Evolutionary conservation across 1,140 invertebrate genomes (phyloP), one percentile per base, ranked within the genome.

Genomic region (Coenobita brevimanus): DNA sequence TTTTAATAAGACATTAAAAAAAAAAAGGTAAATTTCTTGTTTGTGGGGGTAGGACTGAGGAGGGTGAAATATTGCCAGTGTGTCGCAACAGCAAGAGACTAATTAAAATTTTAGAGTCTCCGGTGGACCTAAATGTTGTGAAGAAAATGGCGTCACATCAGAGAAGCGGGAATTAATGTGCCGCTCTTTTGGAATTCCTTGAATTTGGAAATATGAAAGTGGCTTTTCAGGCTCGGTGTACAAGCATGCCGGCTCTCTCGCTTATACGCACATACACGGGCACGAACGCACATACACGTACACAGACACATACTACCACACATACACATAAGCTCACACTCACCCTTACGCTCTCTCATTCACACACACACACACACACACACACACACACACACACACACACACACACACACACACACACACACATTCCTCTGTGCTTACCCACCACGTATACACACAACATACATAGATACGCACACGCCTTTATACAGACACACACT

Each of bases 131-230:
- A 71, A 71, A 71, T 71, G 36, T 38, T 38, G 67, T 38, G 33
- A 71, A 71, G 67, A 71, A 71, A 71, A 71, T 71, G 67, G 36
- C 33, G 41, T 71, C 67, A 71, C 67, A 71, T 71, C 67, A 71
- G 67, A 71, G 67, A 71, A 71, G 67, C 67, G 41, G 67, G 67
- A 71, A 71, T 71, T 71, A 71, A 71, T 71, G 67, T 71, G 67
- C 33, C 33, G 67, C 67, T 71, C 67, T n/a, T 71, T 71, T 71
- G 67, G 67, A 71, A 71, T 71, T 38, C 41, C 67, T 38, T 71
- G 67, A 71, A 71, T 71, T 71, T 38, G 30, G 67, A 71, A 71
- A 71, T 71, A 71, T 71, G 67, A 71, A 71, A 71, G 41, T 38
- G 67, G 24, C 1, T 33, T 71, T 71, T 71, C 67, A 71, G 67